Base-by-base conservation (phyloP, 2,888 invertebrate species). In the Machimus atricapillus region DNA sequence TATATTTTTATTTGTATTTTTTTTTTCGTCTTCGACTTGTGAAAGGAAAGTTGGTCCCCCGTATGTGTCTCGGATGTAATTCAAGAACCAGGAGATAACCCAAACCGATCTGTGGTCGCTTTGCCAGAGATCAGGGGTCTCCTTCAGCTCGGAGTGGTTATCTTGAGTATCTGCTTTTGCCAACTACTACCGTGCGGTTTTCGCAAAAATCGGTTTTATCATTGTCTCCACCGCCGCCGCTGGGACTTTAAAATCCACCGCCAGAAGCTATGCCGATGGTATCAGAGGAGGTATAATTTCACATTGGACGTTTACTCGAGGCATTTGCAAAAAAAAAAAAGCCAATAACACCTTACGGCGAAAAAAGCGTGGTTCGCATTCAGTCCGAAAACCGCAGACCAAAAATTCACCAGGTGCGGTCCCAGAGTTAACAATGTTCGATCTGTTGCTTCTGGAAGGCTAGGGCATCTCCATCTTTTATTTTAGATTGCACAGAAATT, bases 31-130 rank as follows among this genome's bases (percentile, higher is more conserved):
- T 27, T 34, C 37, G 43, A 16, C 74, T 52, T 74, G 85, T 85
- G 85, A 85, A 85, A 85, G 85, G 73, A 85, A 74, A 85, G 74
- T 73, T 34, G 52, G 31, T 74, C n/a, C n/a, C 43, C 9, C 58
- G 40, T 66, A 23, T 74, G 74, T 82, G 82, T 82, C 66, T 85
- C 40, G 23, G 27, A 31, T 46, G 85, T 85, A 85, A 85, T 46
- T 85, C 43, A 74, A 85, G 85, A 73, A 85, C 85, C 52, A 74
- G n/a, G 46, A 82, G 40, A 82, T 82, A 82, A 66, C 82, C 82
- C 58, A 58, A n/a, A 58, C 82, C 37, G 14, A 58, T 27, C 19
- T 82, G 82, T 66, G 82, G 82, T 82, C 58, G 58, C 37, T 58
- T 82, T 82, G 52, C 40, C 19, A 19, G 58, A 66, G 66, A 82